Evolutionary conservation across 2,113 vertebrate species (phyloP).

Genomic region (Malurus alboscapulatus): DNA sequence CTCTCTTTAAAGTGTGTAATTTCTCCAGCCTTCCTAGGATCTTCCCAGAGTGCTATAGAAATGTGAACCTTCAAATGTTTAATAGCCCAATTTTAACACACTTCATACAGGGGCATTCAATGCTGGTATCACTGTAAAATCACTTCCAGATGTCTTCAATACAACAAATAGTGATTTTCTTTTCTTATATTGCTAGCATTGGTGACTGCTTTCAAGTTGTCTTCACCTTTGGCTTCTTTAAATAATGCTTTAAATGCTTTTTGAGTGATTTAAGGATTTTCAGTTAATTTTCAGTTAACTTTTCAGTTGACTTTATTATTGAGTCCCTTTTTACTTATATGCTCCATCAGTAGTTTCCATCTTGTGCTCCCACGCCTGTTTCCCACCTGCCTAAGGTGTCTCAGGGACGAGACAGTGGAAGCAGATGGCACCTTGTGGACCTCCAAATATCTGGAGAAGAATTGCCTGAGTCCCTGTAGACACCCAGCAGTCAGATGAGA

Average conservation of each 20-base stretch:
- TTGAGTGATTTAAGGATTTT: neutral
- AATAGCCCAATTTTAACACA: neutral
- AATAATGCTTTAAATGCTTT: neutral
- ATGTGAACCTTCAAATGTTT: neutral
- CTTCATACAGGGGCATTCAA: neutral
- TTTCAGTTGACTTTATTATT: neutral
- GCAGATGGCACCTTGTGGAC: neutral
- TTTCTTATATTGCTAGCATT: neutral
- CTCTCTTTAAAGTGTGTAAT: neutral
- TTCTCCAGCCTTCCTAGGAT: neutral
- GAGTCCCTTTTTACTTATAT: neutral
- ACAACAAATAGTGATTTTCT: neutral
- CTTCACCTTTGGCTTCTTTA: neutral
- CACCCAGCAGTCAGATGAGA: neutral
- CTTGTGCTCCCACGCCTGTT: neutral
- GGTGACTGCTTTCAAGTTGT: neutral
- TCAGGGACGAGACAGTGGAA: too few relatives aligned
- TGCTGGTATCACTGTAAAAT: neutral
- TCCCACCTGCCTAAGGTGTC: neutral
- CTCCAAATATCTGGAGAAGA: neutral
- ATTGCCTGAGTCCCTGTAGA: neutral
- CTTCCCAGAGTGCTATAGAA: neutral
- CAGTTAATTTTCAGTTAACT: too few relatives aligned
- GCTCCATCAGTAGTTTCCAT: neutral
- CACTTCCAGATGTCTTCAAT: neutral